Evolutionary conservation across 1,140 invertebrate genomes (phyloP), one percentile per base, ranked within the genome.

Genomic region (Euura lappo): DNA sequence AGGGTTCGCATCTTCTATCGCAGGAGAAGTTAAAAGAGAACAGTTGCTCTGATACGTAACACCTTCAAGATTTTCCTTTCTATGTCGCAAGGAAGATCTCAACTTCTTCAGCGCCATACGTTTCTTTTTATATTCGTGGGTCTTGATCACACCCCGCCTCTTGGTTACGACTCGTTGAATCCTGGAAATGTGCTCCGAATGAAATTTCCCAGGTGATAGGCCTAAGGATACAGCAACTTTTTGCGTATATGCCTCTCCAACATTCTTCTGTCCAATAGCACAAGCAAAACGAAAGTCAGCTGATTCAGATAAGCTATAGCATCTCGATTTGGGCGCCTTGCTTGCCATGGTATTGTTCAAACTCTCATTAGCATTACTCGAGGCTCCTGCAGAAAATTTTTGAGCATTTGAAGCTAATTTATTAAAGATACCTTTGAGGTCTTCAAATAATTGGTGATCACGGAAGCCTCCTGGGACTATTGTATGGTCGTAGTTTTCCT

Each of bases 321-420:
- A 76, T 65, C 64, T 45, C 4, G 70, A 46, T 72, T 79, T 78
- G n/a, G 72, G 69, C 2, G 75, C 72, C 60, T 72, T 72, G 45
- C 74, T 75, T 2, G 75, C 74, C 72, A 78, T 77, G 13, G 51
- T 73, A 7, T 75, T 72, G 70, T 79, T 78, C 44, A 78, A 68
- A 60, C 75, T 78, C 71, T 79, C 75, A 65, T 77, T 78, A 3
- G 47, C 70, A 44, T 79, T 75, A 11, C 75, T 79, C 0, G 74
- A 77, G 45, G 70, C 72, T 11, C 69, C 74, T 28, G 45, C 8
- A 43, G 74, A 67, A 75, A 75, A 76, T 69, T 75, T 75, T 13
- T 69, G 13, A 43, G 72, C 65, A 60, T 78, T 75, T 2, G 68
- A 2, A 2, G 75, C 73, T 45, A 74, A 42, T 64, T 75, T 71